Conservation (phyloP, 2,888 invertebrate species). For the Cheilosia urbana region DNA sequence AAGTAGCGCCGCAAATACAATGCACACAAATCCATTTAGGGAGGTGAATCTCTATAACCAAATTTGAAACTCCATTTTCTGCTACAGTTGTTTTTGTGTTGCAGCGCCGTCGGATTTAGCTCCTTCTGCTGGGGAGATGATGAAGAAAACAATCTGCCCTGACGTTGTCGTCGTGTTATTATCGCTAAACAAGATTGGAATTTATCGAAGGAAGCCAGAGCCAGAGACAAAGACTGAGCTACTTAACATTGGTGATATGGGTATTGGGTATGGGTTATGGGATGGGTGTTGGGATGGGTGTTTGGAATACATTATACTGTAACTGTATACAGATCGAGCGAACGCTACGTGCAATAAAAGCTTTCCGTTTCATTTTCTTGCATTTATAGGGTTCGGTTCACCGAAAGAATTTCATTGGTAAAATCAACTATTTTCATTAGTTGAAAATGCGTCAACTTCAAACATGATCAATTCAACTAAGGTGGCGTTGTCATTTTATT, state of each 20-base stretch:
- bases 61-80: conserved; percentile 40
- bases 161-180: conserved; percentile 32
- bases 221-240: conserved; percentile 15
- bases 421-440: too few relatives aligned
- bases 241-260: conserved; percentile 1
- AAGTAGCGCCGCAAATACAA: conserved; percentile 13
- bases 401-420: too few relatives aligned
- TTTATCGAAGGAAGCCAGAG: conserved; percentile 4
- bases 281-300: too few relatives aligned
- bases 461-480: too few relatives aligned
- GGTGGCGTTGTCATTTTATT: too few relatives aligned
- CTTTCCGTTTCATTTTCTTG: conserved; percentile 19
- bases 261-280: too few relatives aligned
- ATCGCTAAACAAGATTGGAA: conserved; percentile 41
- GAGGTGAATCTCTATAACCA: conserved; percentile 10
- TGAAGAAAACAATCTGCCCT: conserved; percentile 35
- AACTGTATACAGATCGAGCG: neutral
- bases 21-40: conserved; percentile 22
- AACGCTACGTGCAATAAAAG: conserved; percentile 20
- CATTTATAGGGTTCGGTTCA: conserved; percentile 7
- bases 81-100: conserved; percentile 15
- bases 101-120: too few relatives aligned
- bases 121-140: neutral
- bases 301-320: too few relatives aligned
- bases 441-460: too few relatives aligned